Evolutionary conservation across 92 coral and sea anemone species (phyloP).

Genomic region (Umimayanthus chanpuru): DNA sequence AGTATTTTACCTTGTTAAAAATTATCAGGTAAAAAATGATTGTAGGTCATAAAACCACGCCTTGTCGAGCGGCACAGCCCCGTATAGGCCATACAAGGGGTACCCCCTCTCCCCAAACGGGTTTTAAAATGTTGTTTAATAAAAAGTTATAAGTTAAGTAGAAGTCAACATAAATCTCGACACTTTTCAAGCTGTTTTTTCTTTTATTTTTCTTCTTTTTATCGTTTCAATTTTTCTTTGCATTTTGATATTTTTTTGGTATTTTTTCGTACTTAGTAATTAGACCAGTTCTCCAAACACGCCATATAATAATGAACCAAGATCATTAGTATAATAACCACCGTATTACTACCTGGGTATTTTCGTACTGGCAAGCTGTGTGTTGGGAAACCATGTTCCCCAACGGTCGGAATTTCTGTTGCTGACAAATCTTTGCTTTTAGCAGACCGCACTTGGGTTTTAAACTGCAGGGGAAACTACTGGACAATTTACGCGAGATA

Average conservation of each 20-base stretch:
- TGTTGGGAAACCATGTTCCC: background rate
- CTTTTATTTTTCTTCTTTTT: conserved; percentile 29
- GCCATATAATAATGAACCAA: conserved; percentile 6
- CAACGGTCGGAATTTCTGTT: background rate
- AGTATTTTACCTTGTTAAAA: too few species aligned
- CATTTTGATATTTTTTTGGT: conserved; percentile 26
- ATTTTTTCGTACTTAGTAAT: conserved; percentile 38
- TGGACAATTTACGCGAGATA: conserved; percentile 18
- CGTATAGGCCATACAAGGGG: too few species aligned
- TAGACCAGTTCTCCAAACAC: conserved; percentile 23
- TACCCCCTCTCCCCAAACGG: too few species aligned
- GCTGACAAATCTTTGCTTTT: background rate
- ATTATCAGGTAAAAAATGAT: too few species aligned
- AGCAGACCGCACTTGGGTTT: background rate
- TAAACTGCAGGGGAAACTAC: conserved; percentile 2
- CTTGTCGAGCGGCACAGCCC: background rate
- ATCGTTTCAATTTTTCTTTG: conserved; percentile 25
- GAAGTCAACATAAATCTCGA: background rate
- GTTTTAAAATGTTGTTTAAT: too few species aligned
- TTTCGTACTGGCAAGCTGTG: conserved; percentile 16
- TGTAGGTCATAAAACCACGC: too few species aligned
- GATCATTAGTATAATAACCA: conserved; percentile 9
- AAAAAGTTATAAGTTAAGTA: too few species aligned
- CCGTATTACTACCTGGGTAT: background rate
- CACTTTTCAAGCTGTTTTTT: conserved; percentile 18